phyloP scores from a whole-genome alignment of 2,797 vertebrate species.

The Rhyacichthys aspro region DNA sequence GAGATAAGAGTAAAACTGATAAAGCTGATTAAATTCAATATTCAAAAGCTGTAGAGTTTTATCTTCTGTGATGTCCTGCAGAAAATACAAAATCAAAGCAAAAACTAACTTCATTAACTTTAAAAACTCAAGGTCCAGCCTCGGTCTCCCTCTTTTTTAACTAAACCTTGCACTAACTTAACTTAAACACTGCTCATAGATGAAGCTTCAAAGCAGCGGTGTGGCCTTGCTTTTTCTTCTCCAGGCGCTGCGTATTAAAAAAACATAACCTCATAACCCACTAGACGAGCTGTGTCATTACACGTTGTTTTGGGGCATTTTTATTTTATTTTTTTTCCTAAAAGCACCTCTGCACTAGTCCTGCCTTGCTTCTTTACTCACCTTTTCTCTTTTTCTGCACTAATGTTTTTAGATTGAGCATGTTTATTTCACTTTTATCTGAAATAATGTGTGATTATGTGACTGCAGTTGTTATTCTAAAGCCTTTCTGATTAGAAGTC shows the following conservation, averaged over 20 bases:
- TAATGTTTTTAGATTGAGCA: slow-evolving; percentile 19
- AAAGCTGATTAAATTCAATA: too few relatives aligned
- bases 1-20: too few relatives aligned
- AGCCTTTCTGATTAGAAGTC: neutral
- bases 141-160: too few relatives aligned
- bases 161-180: neutral
- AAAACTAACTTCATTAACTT: slow-evolving; percentile 14
- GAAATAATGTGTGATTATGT: slow-evolving; percentile 18
- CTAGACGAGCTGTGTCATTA: too few relatives aligned
- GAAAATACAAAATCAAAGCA: slow-evolving; percentile 1
- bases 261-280: slow-evolving; percentile 9
- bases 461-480: neutral
- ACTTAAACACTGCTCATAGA: slow-evolving; percentile 41
- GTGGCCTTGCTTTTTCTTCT: slow-evolving; percentile 34
- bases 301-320: too few relatives aligned
- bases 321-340: neutral
- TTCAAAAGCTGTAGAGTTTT: neutral
- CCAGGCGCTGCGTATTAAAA: slow-evolving; percentile 22
- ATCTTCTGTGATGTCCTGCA: slow-evolving; percentile 8
- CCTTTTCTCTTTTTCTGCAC: slow-evolving; percentile 1
- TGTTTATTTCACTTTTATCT: slow-evolving; percentile 34
- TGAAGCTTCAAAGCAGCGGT: slow-evolving; percentile 11
- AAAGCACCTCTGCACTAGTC: neutral
- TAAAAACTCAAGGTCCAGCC: slow-evolving; percentile 21
- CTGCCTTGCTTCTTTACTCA: neutral